Base-by-base conservation (phyloP, 37 sponge, comb jelly and placozoan species). In the Petrosia ficiformis region DNA sequence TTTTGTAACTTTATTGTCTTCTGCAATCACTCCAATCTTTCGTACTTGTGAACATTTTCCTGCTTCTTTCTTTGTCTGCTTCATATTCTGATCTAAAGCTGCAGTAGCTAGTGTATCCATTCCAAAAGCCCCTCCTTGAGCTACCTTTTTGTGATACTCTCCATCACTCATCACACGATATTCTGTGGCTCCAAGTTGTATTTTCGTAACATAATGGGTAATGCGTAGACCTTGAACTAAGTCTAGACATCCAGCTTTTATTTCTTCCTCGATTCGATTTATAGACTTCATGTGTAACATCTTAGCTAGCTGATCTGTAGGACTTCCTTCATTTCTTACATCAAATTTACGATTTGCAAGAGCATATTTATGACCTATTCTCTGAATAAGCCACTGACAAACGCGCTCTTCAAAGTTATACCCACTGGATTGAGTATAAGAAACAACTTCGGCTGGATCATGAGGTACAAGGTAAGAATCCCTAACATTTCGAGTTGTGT, bases 321-420 rank as follows among this genome's bases (percentile, higher is more conserved):
- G 14, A 22, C 26, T 61, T n/a, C n/a, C 63, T 5, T n/a, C 28
- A n/a, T n/a, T 6, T 5, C 63, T 26, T n/a, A 61, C 5, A 11
- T 61, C 63, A 24, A 61, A 5, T 61, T 29, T 61, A 24, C n/a
- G 63, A 5, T 29, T 29, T 11, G 6, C 26, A n/a, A 22, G 14
- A 6, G 28, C 5, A 22, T 22, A 61, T 65, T 44, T 3, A 5
- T 21, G 41, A 22, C 19, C 14, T 21, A 86, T 39, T 19, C 71
- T 72, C 39, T 86, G 68, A 41, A 80, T 11, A 0, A 87, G 58
- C 87, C 87, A 87, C n/a, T 80, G 61, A 57, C 42, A 37, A 25
- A 87, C 75, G 24, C 77, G 65, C 22, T 81, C 77, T 59, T 87
- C 87, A 71, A 87, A 87, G 8, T 67, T 76, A 24, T 4, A 28